phyloP scores from a whole-genome alignment of 2,888 invertebrate species.

The Augochlorella aurata region DNA sequence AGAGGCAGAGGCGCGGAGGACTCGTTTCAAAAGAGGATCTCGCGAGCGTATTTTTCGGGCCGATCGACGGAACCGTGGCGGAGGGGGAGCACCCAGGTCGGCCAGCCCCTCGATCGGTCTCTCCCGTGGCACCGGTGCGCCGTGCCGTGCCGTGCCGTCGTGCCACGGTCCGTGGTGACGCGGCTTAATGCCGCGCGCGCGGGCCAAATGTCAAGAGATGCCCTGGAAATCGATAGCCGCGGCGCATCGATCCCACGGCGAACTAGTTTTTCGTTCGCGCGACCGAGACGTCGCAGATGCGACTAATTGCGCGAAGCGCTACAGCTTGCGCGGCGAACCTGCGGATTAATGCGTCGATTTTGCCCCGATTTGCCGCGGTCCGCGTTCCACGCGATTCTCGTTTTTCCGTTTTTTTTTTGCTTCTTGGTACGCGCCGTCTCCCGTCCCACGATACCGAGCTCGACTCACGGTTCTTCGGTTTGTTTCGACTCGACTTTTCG shows the following conservation, averaged over 20 bases:
- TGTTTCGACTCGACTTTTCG: too few species aligned
- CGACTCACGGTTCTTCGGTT: too few species aligned
- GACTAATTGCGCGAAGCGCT: slow-evolving; percentile 28
- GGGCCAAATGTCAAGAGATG: slow-evolving; percentile 39
- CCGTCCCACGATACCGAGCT: too few species aligned
- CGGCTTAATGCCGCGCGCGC: slow-evolving; percentile 34
- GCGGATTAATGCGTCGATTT: slow-evolving; percentile 5
- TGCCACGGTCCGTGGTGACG: slow-evolving; percentile 10
- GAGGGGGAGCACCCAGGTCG: not conserved
- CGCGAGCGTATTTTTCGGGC: slow-evolving; percentile 48
- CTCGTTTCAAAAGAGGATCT: slow-evolving; percentile 50
- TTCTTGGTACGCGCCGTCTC: not conserved
- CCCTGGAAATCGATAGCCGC: slow-evolving; percentile 51
- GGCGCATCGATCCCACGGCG: slow-evolving; percentile 52
- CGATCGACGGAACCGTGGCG: slow-evolving; percentile 22
- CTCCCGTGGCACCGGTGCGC: not conserved
- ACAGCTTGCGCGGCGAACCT: not conserved
- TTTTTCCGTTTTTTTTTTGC: not conserved
- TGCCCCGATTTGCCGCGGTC: not conserved
- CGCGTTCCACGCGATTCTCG: not conserved
- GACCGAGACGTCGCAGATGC: slow-evolving; percentile 31
- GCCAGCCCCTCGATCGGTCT: slow-evolving; percentile 1
- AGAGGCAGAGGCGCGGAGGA: not conserved
- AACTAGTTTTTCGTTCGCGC: slow-evolving; percentile 49
- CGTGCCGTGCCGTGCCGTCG: not conserved